Percentiles rank a stretch among this genome's conserved stretches.
phyloP scores from a whole-genome alignment of 2,888 invertebrate genomes.

The Perizoma affinitatum region DNA sequence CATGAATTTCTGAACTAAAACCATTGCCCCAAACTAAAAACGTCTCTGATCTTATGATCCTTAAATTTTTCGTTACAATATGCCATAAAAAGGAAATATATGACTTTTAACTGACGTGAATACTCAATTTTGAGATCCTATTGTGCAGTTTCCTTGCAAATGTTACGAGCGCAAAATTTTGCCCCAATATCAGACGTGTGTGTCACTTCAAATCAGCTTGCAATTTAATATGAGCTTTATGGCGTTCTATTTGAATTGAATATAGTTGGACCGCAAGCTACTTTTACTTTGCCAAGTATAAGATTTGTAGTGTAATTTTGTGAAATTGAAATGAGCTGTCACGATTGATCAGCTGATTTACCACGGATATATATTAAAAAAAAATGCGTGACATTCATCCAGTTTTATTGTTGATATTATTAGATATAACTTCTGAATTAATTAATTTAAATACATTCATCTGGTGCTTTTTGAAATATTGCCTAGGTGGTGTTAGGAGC shows the following conservation, averaged over 20 bases:
- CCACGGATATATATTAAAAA: too few species aligned
- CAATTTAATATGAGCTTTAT: not conserved
- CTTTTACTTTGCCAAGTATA: too few species aligned
- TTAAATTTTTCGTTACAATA: conserved; percentile 33
- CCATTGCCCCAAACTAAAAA: not conserved
- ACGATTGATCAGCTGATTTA: not conserved
- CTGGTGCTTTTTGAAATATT: too few species aligned
- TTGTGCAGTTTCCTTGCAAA: conserved; percentile 46
- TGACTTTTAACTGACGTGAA: conserved; percentile 50
- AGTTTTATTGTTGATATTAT: too few species aligned
- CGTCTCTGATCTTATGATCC: not conserved
- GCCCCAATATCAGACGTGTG: conserved; percentile 32
- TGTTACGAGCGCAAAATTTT: conserved; percentile 51
- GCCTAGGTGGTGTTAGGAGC: too few species aligned
- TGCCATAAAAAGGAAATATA: conserved; percentile 40
- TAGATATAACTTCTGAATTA: too few species aligned
- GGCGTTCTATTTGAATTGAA: not conserved
- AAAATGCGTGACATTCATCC: too few species aligned
- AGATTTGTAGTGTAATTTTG: not conserved
- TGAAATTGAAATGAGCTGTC: not conserved
- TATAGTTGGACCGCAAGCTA: not conserved
- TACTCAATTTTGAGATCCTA: conserved; percentile 43
- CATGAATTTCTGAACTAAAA: conserved; percentile 1
- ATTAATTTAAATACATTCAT: too few species aligned
- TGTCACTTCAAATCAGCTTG: not conserved